Conservation (phyloP, 2,797 vertebrate species). For the Heteromormyrus szaboi region DNA sequence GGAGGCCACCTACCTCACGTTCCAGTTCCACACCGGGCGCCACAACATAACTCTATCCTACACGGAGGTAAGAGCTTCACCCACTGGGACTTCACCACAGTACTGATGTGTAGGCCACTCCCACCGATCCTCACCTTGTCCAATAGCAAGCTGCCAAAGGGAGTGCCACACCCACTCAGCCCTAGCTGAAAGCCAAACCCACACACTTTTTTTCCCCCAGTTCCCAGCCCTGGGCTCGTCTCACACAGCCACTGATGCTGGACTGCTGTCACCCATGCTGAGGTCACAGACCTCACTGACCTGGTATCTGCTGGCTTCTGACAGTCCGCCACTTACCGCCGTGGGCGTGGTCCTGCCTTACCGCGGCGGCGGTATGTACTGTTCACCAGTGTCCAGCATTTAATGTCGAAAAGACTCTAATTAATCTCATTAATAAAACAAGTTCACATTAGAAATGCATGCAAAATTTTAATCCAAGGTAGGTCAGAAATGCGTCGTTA, state of each 20-base stretch:
- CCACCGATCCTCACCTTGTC: not conserved
- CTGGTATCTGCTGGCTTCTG: slow-evolving; percentile 66
- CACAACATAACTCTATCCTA: slow-evolving; percentile 76
- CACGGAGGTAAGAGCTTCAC: slow-evolving; percentile 59
- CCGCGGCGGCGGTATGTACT: slow-evolving; percentile 59
- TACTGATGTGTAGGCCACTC: not conserved
- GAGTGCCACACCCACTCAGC: not conserved
- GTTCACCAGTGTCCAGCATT: not conserved
- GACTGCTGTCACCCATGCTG: slow-evolving; percentile 69
- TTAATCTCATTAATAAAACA: not conserved
- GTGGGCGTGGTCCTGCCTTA: slow-evolving; percentile 74
- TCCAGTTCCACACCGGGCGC: slow-evolving; percentile 83
- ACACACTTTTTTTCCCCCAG: slow-evolving; percentile 49
- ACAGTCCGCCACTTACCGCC: slow-evolving; percentile 52
- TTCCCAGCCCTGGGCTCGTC: slow-evolving; percentile 51
- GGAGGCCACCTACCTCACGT: slow-evolving; percentile 69
- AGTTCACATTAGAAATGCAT: not conserved
- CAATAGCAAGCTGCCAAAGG: not conserved
- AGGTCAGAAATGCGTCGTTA: not conserved
- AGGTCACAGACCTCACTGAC: slow-evolving; percentile 61
- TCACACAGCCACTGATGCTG: slow-evolving; percentile 63
- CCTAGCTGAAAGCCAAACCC: not conserved
- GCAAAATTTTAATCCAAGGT: not conserved
- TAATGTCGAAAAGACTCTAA: not conserved
- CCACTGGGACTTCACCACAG: not conserved